Conservation (phyloP, 2,797 vertebrate species). For the Phoebastria nigripes region DNA sequence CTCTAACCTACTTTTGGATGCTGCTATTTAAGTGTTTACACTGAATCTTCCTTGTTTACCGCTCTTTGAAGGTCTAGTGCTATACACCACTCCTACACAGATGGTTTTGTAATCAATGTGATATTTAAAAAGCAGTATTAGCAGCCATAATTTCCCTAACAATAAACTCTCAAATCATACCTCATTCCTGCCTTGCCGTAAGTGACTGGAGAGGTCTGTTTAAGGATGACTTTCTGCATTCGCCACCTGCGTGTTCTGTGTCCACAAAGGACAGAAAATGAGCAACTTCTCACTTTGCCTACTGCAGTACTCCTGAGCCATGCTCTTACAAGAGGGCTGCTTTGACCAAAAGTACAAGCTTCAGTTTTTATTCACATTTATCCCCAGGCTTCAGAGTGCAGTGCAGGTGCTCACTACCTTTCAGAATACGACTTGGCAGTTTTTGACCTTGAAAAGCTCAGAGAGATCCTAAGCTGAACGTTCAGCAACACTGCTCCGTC, state of each 20-base stretch:
- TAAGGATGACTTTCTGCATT: background rate
- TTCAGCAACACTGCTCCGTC: background rate
- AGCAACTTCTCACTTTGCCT: background rate
- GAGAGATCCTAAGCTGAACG: background rate
- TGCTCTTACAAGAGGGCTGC: background rate
- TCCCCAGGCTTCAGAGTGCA: background rate
- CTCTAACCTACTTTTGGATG: slow-evolving; percentile 45
- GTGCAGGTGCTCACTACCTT: background rate
- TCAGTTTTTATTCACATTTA: background rate
- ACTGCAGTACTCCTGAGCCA: background rate
- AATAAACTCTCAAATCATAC: background rate
- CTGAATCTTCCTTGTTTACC: slow-evolving; percentile 49
- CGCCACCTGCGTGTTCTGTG: background rate
- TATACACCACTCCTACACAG: slow-evolving; percentile 44
- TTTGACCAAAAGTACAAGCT: background rate
- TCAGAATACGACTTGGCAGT: background rate
- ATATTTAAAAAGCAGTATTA: slow-evolving; percentile 35
- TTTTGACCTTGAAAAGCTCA: background rate
- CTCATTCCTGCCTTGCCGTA: background rate
- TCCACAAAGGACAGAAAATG: background rate
- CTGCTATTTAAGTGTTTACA: slow-evolving; percentile 48
- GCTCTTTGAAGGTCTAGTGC: slow-evolving; percentile 48
- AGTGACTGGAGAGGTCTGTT: background rate
- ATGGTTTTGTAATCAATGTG: slow-evolving; percentile 28
- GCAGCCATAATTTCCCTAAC: slow-evolving; percentile 4